phyloP scores from a whole-genome alignment of 2,113 vertebrate genomes.

The Micromys minutus region DNA sequence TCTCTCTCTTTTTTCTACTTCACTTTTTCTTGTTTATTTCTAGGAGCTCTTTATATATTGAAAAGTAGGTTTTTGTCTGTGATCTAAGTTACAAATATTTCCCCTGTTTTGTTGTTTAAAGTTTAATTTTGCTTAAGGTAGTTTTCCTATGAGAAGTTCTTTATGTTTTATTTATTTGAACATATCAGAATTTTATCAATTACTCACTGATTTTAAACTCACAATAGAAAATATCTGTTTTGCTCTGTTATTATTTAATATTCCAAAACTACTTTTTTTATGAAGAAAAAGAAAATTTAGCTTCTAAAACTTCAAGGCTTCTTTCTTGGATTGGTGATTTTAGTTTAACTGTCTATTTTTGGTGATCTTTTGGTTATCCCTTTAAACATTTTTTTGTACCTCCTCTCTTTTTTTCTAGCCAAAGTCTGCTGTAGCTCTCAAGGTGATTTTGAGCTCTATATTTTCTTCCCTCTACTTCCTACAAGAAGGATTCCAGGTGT shows the following conservation, averaged over 20 bases:
- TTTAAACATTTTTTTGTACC: neutral
- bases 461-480: neutral
- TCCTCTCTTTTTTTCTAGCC: neutral
- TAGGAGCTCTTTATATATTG: neutral
- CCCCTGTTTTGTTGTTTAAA: neutral
- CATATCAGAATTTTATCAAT: neutral
- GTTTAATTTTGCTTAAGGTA: neutral
- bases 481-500: neutral
- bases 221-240: neutral
- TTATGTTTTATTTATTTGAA: constrained; percentile 17
- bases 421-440: neutral
- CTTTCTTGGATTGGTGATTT: neutral
- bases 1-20: constrained; percentile 15
- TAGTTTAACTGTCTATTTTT: neutral
- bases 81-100: constrained; percentile 23
- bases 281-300: neutral
- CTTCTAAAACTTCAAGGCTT: constrained; percentile 4
- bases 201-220: neutral
- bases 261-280: neutral
- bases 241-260: neutral
- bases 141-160: neutral
- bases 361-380: neutral
- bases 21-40: constrained; percentile 19
- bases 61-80: neutral
- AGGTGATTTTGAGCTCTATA: neutral